A percentile compares a stretch with the other conserved stretches of the same genome.
Evolutionary conservation across 1,140 invertebrate species (phyloP).

Genomic region (Drosophila sproati): DNA sequence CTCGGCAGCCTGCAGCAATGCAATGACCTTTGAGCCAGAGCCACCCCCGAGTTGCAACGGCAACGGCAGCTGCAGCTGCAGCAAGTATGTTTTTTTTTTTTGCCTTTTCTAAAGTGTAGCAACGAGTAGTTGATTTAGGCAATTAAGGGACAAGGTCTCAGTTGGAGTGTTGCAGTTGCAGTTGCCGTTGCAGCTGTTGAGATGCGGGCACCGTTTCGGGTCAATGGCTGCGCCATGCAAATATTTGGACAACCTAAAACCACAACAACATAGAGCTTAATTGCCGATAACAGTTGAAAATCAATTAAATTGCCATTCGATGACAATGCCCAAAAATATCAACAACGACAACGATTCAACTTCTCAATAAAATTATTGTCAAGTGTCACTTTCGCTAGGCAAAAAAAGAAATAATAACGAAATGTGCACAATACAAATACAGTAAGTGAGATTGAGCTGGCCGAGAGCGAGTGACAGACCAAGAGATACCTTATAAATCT

Average conservation of each 20-base stretch:
- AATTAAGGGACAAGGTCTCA: constrained; percentile 46
- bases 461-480: no score
- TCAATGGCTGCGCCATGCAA: constrained; percentile 38
- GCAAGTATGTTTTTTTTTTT: background rate
- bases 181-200: background rate
- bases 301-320: constrained; percentile 38
- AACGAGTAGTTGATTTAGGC: constrained; percentile 37
- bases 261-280: constrained; percentile 20
- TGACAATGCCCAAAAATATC: constrained; percentile 23
- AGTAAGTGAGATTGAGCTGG: background rate
- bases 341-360: background rate
- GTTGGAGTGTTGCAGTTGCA: background rate
- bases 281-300: constrained; percentile 40
- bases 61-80: background rate
- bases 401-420: constrained; percentile 1
- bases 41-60: constrained; percentile 15
- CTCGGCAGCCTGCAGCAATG: constrained; percentile 31
- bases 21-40: constrained; percentile 41
- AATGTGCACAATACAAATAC: background rate
- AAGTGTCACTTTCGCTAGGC: constrained; percentile 39
- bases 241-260: constrained; percentile 25
- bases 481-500: no score
- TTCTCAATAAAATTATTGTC: constrained; percentile 11
- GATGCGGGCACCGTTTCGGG: constrained; percentile 27
- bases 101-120: background rate